Base-by-base conservation (phyloP, 2,888 invertebrate genomes). In the Pyrocoelia pectoralis region DNA sequence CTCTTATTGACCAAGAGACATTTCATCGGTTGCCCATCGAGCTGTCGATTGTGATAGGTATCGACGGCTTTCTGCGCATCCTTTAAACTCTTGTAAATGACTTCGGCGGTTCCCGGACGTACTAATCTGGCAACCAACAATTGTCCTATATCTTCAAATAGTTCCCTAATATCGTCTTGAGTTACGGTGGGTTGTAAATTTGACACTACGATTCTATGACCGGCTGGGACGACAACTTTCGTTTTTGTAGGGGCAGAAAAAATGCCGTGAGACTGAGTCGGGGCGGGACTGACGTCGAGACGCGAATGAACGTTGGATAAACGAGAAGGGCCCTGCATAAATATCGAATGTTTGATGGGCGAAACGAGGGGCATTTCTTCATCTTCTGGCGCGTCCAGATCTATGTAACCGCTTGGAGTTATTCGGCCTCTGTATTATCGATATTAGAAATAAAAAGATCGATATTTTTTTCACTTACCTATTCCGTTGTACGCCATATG, bases 21-120 rank as follows among this genome's bases (percentile, higher is more conserved):
- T 78, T 93, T 94, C 95, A 95, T 95, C 2, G 95, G 95, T 76
- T 94, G 93, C 1, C 96, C 95, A 83, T 97, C 97, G 43, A 97
- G 83, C 77, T 95, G 95, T 53, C 97, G 84, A 80, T 96, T 95
- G 79, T 97, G 95, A 82, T 97, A 97, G 56, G 94, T 90, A 73
- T 95, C 94, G 1, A 96, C 94, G 1, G 97, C 96, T 79, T 89
- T 89, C 73, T 93, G 89, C 24, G 97, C 97, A 81, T 96, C 94
- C 70, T 91, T 89, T 69, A 92, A 84, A 46, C 89, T 89, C 75
- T 91, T 90, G 79, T 95, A 97, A 70, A 95, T 92, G 1, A 97
- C 95, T 83, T 97, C 96, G 0, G 96, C 97, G 1, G 91, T 91
- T 0, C 97, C 97, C 0, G 92, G 90, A 46, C 94, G 88, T 10